phyloP scores from a whole-genome alignment of 2,888 invertebrate species.

The Clanis bilineata region DNA sequence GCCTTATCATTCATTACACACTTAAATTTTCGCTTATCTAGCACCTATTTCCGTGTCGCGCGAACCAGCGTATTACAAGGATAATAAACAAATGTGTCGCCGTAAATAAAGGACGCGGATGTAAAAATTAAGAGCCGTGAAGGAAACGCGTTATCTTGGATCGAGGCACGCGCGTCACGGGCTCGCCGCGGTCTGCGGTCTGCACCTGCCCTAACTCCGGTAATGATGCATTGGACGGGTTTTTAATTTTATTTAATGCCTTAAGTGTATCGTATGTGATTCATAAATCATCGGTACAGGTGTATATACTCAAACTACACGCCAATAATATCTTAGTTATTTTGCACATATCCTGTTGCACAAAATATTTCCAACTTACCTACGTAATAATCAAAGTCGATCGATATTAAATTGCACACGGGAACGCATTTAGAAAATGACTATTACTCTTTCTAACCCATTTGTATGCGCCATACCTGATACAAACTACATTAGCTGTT shows the following conservation, averaged over 20 bases:
- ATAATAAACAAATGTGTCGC: conserved; percentile 55
- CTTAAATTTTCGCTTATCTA: conserved; percentile 8
- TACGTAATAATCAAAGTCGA: not conserved
- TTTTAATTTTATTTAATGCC: conserved; percentile 18
- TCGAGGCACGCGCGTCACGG: conserved; percentile 34
- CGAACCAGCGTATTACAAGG: conserved; percentile 31
- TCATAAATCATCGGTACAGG: conserved; percentile 14
- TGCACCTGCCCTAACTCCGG: conserved; percentile 56
- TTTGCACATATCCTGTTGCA: too few relatives aligned
- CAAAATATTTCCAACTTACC: too few relatives aligned
- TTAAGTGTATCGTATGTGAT: conserved; percentile 4
- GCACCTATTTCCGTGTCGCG: conserved; percentile 32
- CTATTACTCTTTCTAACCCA: conserved; percentile 2
- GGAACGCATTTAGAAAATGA: not conserved
- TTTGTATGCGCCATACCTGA: not conserved
- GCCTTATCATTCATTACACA: conserved; percentile 1
- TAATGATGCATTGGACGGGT: conserved; percentile 14
- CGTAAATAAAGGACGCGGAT: conserved; percentile 48
- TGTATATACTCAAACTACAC: not conserved
- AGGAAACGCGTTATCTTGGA: conserved; percentile 43
- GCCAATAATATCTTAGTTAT: too few relatives aligned
- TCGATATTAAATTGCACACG: not conserved
- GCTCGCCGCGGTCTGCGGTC: conserved; percentile 34
- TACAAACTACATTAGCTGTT: not conserved
- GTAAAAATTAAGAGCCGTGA: conserved; percentile 48